These are phyloP conservation scores for Eupelmus urozonus DNA, from an alignment of 2,888 invertebrate species.

Conservation along the genomic window DNA sequence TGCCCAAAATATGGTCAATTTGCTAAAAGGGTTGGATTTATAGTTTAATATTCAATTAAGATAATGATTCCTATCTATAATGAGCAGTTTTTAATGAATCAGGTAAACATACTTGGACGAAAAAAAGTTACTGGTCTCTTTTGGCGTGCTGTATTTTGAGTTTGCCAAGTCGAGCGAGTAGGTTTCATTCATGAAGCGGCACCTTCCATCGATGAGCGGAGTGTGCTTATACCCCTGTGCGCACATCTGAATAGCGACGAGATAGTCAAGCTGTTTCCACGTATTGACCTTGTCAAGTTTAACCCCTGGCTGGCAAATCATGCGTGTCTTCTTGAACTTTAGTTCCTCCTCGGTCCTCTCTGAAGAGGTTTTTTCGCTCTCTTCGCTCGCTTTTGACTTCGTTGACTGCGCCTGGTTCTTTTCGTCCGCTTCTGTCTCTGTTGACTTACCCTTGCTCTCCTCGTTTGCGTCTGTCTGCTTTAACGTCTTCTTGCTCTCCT, in stretches of 20 bases:
- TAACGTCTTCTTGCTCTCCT: too few species aligned
- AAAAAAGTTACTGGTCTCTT: too few species aligned
- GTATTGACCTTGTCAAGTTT: neutral
- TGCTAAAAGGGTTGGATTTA: too few species aligned
- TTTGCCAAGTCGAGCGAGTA: too few species aligned
- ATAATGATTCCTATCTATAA: too few species aligned
- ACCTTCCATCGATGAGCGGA: neutral
- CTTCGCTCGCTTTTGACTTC: neutral
- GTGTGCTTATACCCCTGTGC: constrained; percentile 5
- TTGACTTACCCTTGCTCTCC: too few species aligned
- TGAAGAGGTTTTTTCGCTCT: neutral
- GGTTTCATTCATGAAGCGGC: neutral
- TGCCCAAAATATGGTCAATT: too few species aligned
- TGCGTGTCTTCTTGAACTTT: neutral
- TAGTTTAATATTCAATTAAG: too few species aligned
- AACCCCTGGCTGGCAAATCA: constrained; percentile 33
- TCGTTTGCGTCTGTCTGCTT: too few species aligned
- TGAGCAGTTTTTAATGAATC: neutral
- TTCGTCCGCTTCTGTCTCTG: too few species aligned
- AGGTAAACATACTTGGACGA: neutral
- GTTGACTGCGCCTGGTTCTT: too few species aligned
- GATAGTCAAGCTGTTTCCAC: neutral
- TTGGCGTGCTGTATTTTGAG: too few species aligned
- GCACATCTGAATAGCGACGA: constrained; percentile 10
- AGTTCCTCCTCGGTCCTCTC: neutral